A percentile compares a stretch with the other conserved stretches of the same genome.
Conservation (phyloP, 1,140 invertebrate species). For the Trachymyrmex septentrionalis region DNA sequence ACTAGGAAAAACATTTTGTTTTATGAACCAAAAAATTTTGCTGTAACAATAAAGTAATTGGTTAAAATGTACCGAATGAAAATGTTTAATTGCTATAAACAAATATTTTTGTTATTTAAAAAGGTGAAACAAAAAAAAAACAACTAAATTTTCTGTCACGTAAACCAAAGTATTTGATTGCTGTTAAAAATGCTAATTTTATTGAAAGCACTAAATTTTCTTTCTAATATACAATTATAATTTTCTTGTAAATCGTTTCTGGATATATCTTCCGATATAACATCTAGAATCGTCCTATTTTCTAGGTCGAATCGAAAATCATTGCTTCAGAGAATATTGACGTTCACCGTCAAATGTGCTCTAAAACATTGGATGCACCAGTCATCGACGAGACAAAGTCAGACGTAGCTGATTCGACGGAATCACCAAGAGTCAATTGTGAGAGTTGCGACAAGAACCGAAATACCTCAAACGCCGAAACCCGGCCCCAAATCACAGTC, state of each 20-base stretch:
- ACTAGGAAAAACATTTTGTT: too few species aligned
- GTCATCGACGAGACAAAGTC: not conserved
- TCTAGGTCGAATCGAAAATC: slow-evolving; percentile 44
- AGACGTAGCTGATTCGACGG: not conserved
- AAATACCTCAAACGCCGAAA: not conserved
- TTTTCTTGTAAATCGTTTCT: not conserved
- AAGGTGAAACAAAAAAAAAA: too few species aligned
- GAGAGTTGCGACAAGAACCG: slow-evolving; percentile 59
- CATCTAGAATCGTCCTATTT: slow-evolving; percentile 15
- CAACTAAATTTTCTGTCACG: too few species aligned
- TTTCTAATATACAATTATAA: not conserved
- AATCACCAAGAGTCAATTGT: not conserved
- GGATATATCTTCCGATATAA: not conserved
- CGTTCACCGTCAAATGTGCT: not conserved
- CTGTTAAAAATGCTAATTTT: too few species aligned
- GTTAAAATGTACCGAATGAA: too few species aligned
- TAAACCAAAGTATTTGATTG: too few species aligned
- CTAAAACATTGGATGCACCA: not conserved
- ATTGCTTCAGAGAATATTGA: not conserved
- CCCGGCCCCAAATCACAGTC: slow-evolving; percentile 67
- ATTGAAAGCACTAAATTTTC: too few species aligned
- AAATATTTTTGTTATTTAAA: too few species aligned
- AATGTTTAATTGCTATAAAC: too few species aligned
- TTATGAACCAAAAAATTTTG: too few species aligned
- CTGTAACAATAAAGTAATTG: too few species aligned